Evolutionary conservation across 2,888 invertebrate species (phyloP).

Genomic region (Smittia sp.): DNA sequence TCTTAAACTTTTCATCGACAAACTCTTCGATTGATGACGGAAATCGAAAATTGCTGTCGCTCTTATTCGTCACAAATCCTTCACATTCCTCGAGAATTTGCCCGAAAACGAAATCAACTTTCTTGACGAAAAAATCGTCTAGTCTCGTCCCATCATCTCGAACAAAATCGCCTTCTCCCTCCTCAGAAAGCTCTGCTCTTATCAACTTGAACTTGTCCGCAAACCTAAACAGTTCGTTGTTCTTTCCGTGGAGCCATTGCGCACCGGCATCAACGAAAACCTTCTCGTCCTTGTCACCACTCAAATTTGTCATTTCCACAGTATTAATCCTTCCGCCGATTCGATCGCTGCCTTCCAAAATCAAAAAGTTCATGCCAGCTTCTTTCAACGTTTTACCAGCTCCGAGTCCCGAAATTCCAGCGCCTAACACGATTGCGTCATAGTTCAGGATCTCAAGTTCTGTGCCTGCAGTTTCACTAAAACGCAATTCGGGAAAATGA

Average conservation of each 20-base stretch:
- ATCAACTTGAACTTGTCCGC: conserved; percentile 48
- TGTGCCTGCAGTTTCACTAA: neutral
- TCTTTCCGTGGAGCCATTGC: conserved; percentile 53
- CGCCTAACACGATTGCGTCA: conserved; percentile 42
- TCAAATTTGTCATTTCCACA: conserved; percentile 24
- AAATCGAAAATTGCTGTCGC: conserved; percentile 43
- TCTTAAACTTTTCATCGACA: conserved; percentile 53
- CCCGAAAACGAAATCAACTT: conserved; percentile 56
- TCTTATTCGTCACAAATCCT: conserved; percentile 46
- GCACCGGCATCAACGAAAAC: conserved; percentile 50
- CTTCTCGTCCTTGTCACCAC: neutral
- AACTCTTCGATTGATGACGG: conserved; percentile 53
- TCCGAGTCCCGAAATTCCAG: conserved; percentile 41
- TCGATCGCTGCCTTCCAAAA: conserved; percentile 42
- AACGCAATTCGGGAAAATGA: too few relatives aligned
- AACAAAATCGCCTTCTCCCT: conserved; percentile 59
- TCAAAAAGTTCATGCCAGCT: conserved; percentile 20
- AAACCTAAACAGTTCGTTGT: conserved; percentile 50
- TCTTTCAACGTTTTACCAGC: conserved; percentile 32
- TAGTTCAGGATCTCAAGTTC: neutral
- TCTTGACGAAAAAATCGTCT: conserved; percentile 54
- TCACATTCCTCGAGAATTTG: conserved; percentile 56
- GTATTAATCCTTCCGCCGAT: conserved; percentile 42
- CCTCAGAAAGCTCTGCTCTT: conserved; percentile 50
- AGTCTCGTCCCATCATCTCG: conserved; percentile 55